Conservation (phyloP, 1,140 invertebrate genomes). For the Pseudomyrmex concolor region DNA sequence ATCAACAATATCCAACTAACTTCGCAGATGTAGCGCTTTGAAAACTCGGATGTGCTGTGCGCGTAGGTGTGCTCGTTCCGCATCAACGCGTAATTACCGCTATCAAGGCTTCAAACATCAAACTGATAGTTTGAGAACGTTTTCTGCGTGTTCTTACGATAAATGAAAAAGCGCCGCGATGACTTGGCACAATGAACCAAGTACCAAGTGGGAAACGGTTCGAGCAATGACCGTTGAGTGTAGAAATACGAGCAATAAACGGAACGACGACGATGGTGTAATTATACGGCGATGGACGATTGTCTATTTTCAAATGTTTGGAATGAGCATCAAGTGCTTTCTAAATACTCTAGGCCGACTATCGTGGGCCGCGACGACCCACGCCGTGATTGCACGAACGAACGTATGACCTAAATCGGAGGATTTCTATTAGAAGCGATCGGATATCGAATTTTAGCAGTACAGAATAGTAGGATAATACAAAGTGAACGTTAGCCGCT, state of each 20-base stretch:
- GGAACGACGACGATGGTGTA: neutral
- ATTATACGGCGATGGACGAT: neutral
- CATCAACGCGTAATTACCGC: neutral
- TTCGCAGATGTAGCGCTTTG: neutral
- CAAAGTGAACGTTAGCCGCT: neutral
- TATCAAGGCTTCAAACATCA: neutral
- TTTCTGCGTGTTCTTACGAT: neutral
- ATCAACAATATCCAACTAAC: too few relatives aligned
- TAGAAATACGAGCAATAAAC: slow-evolving; percentile 18
- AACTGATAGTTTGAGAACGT: neutral
- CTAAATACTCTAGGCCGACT: neutral
- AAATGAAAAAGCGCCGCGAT: neutral
- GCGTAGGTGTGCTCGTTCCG: neutral
- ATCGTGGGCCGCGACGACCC: neutral
- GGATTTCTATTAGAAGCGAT: slow-evolving; percentile 8
- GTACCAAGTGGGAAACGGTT: neutral
- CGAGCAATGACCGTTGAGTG: slow-evolving; percentile 5
- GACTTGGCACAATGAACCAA: slow-evolving; percentile 11
- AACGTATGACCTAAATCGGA: slow-evolving; percentile 29
- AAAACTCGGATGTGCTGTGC: neutral
- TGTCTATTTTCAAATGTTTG: neutral
- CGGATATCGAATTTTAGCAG: slow-evolving; percentile 35
- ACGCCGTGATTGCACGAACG: neutral
- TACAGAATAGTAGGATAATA: slow-evolving; percentile 22
- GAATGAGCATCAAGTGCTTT: too few relatives aligned